Evolutionary conservation across 2,113 vertebrate genomes (phyloP).

Genomic region (Pluvialis apricaria): DNA sequence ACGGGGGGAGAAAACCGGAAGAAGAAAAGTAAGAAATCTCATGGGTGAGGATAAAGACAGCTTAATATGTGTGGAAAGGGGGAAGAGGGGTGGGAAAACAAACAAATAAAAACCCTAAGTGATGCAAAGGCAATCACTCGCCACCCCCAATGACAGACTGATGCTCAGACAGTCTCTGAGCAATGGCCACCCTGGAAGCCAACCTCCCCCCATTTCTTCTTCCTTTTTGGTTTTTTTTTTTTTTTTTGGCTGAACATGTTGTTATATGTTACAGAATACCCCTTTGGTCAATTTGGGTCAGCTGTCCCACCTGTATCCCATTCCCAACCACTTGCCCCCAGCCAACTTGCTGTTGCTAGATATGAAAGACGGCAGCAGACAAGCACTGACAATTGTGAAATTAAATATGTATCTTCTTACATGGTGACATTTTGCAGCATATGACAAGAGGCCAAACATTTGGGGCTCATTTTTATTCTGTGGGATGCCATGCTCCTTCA

Average conservation of each 20-base stretch:
- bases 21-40: background rate
- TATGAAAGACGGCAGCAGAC: background rate
- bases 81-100: background rate
- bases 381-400: background rate
- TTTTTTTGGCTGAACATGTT: background rate
- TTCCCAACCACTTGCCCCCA: background rate
- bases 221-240: background rate
- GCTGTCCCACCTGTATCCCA: background rate
- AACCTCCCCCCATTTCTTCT: background rate
- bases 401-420: background rate
- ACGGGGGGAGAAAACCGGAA: background rate
- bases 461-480: background rate
- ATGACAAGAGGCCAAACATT: background rate
- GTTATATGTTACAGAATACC: background rate
- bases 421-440: background rate
- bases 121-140: background rate
- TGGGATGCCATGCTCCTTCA: background rate
- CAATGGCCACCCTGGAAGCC: background rate
- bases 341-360: background rate
- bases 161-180: background rate
- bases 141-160: background rate
- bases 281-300: background rate
- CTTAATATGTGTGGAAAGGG: background rate
- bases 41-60: background rate
- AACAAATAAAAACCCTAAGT: background rate